phyloP scores from a whole-genome alignment of 2,888 invertebrate species.

The Stramonita haemastoma region DNA sequence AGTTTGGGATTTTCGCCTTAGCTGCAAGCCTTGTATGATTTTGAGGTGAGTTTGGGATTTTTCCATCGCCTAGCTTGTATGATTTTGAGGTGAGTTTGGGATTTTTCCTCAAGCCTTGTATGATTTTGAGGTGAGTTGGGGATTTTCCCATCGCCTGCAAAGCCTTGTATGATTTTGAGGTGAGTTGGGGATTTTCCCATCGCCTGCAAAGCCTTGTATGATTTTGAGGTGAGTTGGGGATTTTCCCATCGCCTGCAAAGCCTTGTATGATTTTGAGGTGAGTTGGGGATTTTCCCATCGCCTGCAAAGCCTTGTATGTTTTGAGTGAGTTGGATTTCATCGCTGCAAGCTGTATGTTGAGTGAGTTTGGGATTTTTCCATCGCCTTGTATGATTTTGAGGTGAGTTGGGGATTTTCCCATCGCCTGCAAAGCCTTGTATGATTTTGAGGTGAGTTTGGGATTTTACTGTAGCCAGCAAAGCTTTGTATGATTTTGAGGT shows the following conservation, averaged over 20 bases:
- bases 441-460: too few relatives aligned
- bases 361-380: conserved; percentile 40
- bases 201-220: conserved; percentile 79
- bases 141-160: too few relatives aligned
- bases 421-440: too few relatives aligned
- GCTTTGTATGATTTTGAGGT: conserved; percentile 94
- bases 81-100: too few relatives aligned
- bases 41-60: conserved; percentile 85
- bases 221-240: conserved; percentile 40
- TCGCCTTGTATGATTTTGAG: conserved; percentile 79
- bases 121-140: conserved; percentile 40
- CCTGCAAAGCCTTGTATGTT: conserved; percentile 73
- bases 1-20: conserved; percentile 54
- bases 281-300: conserved; percentile 79
- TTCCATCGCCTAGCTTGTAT: too few relatives aligned
- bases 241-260: conserved; percentile 81
- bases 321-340: conserved; percentile 69
- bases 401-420: conserved; percentile 40
- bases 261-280: too few relatives aligned
- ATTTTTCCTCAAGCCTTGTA: too few relatives aligned
- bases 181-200: conserved; percentile 73
- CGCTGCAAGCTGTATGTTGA: conserved; percentile 81
- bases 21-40: conserved; percentile 93
- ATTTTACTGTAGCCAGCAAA: conserved; percentile 83
- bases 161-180: too few relatives aligned